Conservation (phyloP, 30 jellyfish, hydroid and myxozoan species). For the Mastigias papua region DNA sequence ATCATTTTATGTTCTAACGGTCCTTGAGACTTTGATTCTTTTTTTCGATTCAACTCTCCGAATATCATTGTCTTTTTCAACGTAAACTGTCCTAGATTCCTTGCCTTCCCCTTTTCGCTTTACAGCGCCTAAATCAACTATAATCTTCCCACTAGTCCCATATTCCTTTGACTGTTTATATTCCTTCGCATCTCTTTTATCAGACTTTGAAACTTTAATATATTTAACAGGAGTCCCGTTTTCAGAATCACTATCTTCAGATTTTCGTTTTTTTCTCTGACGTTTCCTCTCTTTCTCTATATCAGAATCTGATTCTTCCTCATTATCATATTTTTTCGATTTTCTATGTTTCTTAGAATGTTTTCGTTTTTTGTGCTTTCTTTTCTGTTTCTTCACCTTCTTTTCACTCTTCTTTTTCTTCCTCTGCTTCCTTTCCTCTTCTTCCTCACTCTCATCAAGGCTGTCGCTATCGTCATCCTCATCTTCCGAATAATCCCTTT, state of each 20-base stretch:
- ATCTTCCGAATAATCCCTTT: conserved; percentile 5
- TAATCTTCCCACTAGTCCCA: neutral
- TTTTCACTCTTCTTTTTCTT: conserved; percentile 61
- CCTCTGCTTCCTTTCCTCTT: conserved; percentile 26
- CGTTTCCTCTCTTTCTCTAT: conserved; percentile 43
- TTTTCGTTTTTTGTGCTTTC: conserved; percentile 73
- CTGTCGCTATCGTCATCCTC: conserved; percentile 35
- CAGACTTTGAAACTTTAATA: conserved; percentile 21
- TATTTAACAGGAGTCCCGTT: neutral
- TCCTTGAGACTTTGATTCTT: conserved; percentile 30
- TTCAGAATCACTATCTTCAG: conserved; percentile 26
- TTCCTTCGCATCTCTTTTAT: neutral
- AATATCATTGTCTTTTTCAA: conserved; percentile 44
- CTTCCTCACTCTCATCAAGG: conserved; percentile 24
- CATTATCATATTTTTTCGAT: conserved; percentile 60
- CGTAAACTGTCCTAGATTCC: conserved; percentile 51
- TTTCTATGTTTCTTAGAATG: conserved; percentile 78
- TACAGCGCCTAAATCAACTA: conserved; percentile 11
- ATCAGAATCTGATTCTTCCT: conserved; percentile 68
- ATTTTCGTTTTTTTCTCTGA: neutral
- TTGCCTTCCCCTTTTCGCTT: conserved; percentile 1
- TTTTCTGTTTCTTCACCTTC: conserved; percentile 70
- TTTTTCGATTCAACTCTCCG: conserved; percentile 43
- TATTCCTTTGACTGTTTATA: neutral
- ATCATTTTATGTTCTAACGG: conserved; percentile 17